These are phyloP conservation scores for Entelurus aequoreus DNA, from an alignment of 2,113 vertebrate genomes.

Conservation along the genomic window DNA sequence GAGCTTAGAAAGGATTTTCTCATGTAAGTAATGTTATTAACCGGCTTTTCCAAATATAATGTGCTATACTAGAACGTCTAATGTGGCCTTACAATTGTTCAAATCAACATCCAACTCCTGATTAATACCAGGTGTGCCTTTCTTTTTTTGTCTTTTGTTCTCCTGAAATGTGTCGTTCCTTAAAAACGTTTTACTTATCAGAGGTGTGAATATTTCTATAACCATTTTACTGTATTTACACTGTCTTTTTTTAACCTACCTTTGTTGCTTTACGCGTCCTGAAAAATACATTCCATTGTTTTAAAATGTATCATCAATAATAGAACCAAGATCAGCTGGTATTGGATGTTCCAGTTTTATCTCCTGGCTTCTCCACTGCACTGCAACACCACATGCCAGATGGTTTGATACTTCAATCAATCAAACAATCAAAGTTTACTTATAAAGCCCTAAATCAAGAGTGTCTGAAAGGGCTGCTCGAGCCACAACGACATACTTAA, in stretches of 20 bases:
- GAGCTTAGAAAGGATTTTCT: no score
- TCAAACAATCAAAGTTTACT: no score
- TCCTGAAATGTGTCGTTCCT: not conserved
- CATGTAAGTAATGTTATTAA: not conserved
- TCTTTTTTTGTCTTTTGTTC: no score
- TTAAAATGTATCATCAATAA: not conserved
- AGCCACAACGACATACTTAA: not conserved
- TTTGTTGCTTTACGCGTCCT: not conserved
- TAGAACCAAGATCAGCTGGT: not conserved
- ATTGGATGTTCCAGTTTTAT: not conserved
- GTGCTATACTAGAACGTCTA: not conserved
- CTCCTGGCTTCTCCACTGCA: not conserved
- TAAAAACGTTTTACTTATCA: not conserved
- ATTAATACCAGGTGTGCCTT: not conserved
- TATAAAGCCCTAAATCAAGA: no score
- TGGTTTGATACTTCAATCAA: not conserved
- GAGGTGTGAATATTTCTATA: not conserved
- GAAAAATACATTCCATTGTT: not conserved
- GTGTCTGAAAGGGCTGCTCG: no score
- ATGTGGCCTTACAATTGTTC: not conserved
- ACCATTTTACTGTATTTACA: not conserved
- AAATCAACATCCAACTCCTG: not conserved
- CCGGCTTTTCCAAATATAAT: not conserved
- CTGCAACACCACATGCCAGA: not conserved
- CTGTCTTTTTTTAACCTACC: not conserved